Conservation (phyloP, 2,888 invertebrate genomes). For the Cyclophora punctaria region DNA sequence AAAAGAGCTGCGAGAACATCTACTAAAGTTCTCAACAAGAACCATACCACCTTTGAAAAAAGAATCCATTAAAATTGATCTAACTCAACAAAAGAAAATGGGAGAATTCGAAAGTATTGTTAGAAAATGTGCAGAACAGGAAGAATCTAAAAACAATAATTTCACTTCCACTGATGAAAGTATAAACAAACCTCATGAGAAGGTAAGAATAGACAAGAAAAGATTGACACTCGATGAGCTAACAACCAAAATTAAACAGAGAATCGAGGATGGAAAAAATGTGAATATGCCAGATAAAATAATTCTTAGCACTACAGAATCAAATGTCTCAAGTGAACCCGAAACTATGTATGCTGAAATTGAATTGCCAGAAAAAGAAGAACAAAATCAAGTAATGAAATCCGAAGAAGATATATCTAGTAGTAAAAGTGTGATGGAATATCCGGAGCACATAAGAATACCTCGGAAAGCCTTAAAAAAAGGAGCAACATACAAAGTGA, state of each 20-base stretch:
- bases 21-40: conserved; percentile 79
- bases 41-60: conserved; percentile 57
- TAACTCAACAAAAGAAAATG: conserved; percentile 39
- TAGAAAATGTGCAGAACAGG: conserved; percentile 45
- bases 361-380: conserved; percentile 26
- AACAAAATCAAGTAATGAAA: conserved; percentile 27
- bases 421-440: conserved; percentile 39
- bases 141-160: conserved; percentile 10
- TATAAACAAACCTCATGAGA: conserved; percentile 5
- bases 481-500: conserved; percentile 82
- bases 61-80: conserved; percentile 48
- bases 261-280: conserved; percentile 43
- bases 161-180: conserved; percentile 4
- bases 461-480: conserved; percentile 78
- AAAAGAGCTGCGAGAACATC: conserved; percentile 70
- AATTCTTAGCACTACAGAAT: conserved; percentile 36
- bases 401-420: conserved; percentile 32
- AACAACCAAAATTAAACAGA: conserved; percentile 42
- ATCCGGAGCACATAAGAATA: conserved; percentile 80
- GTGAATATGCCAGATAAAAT: conserved; percentile 50
- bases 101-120: conserved; percentile 71
- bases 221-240: conserved; percentile 54
- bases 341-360: conserved; percentile 32
- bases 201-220: conserved; percentile 27
- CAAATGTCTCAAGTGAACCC: conserved; percentile 9